These are phyloP conservation scores for Delphinapterus leucas DNA, from an alignment of 2,113 vertebrate species.

Conservation along the genomic window DNA sequence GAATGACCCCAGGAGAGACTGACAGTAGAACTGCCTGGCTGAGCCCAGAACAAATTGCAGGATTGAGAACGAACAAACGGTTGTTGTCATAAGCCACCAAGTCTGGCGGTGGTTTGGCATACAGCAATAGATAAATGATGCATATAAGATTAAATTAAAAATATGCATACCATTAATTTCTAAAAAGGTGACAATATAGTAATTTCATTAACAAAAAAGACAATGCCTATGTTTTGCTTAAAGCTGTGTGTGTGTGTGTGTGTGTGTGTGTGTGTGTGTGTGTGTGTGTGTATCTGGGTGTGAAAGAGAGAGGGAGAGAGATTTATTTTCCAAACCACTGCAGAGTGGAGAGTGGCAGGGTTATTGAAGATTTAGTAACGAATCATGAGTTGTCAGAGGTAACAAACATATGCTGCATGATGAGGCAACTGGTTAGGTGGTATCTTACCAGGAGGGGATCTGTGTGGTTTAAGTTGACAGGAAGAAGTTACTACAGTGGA, in stretches of 20 bases:
- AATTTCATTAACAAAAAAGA: conserved; percentile 20
- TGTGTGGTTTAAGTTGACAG: not conserved
- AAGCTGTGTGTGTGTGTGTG: not conserved
- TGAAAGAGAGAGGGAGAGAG: not conserved
- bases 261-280: not conserved
- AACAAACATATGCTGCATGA: not conserved
- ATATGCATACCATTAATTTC: not conserved
- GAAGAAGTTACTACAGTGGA: not conserved
- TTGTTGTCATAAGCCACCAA: not conserved
- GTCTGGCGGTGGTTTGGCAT: not conserved
- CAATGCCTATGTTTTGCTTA: conserved; percentile 19
- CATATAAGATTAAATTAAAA: not conserved
- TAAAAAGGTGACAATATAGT: not conserved
- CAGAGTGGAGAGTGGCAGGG: not conserved
- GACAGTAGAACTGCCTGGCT: not conserved
- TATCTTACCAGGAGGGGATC: conserved; percentile 11
- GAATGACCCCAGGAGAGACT: not conserved
- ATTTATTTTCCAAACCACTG: not conserved
- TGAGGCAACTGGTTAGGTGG: not conserved
- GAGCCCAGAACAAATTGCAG: not conserved
- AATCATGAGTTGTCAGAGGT: not conserved
- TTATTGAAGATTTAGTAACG: not conserved
- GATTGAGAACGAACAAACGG: not conserved
- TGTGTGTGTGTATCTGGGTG: not conserved
- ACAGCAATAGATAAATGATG: conserved; percentile 19